Base-by-base conservation (phyloP, 2,113 vertebrate species). In the Trichomycterus rosablanca region DNA sequence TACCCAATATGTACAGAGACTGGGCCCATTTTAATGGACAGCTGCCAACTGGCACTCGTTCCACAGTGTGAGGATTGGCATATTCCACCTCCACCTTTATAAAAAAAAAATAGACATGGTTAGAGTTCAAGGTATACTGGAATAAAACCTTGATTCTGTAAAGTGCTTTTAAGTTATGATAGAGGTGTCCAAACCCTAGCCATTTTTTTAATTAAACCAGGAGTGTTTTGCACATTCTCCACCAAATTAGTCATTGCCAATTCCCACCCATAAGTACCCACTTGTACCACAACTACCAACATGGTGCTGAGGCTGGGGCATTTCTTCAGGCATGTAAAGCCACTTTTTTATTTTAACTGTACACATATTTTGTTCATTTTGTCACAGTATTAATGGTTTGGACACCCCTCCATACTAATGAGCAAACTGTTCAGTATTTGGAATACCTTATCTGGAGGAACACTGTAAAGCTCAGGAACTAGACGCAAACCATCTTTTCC, bases 21-120 rank as follows among this genome's bases (percentile, higher is more conserved):
- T 97, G 94, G 2, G 91, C 95, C 95, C 94, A 97, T 80, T 92
- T 93, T 37, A 95, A 86, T 0, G 95, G 95, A 72, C 89, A 83
- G 61, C 95, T 97, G 2, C 95, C 95, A 89, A 91, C 72, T 0
- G 95, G 86, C 20, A 94, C 71, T 63, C 95, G 90, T 68, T 95
- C 91, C 54, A 96, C 95, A 0, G 89, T 88, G 81, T 96, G 95
- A n/a, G 95, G 93, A 57, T 89, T 92, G 35, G 73, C 10, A 70
- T 89, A 93, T 72, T 98, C 95, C 75, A 97, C 93, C 28, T 94
- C 91, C 74, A 95, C 90, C 94, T 97, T n/a, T 77, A 30, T 51
- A 51, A 37, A 67, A 67, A 71, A 24, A 14, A 70, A 48, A 59
- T 12, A 37, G 6, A 66, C 16, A 44, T 11, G 23, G 11, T 39